Percentiles rank a stretch among this genome's conserved stretches.
phyloP scores from a whole-genome alignment of 2,113 vertebrate genomes.

The Perca schrenkii region DNA sequence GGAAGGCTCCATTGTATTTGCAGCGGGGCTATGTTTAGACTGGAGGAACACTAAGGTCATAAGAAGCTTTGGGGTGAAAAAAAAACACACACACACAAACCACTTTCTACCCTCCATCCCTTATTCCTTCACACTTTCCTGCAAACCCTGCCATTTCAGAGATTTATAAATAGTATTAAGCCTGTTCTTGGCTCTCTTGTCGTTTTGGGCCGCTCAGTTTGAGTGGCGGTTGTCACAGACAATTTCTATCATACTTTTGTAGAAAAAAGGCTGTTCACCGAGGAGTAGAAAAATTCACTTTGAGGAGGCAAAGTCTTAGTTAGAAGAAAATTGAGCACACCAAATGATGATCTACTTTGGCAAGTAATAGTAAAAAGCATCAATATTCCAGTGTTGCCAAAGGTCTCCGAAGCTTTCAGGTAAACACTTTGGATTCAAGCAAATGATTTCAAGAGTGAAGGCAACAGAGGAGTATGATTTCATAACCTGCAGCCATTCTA shows the following conservation, averaged over 20 bases:
- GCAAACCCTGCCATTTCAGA: slow-evolving; percentile 80
- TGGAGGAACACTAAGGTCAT: slow-evolving; percentile 76
- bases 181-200: slow-evolving; percentile 79
- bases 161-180: slow-evolving; percentile 85
- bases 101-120: slow-evolving; percentile 71
- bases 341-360: slow-evolving; percentile 66
- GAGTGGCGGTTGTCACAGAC: slow-evolving; percentile 83
- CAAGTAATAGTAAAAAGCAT: slow-evolving; percentile 58
- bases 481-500: slow-evolving; percentile 22
- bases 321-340: slow-evolving; percentile 63
- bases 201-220: slow-evolving; percentile 77
- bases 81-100: slow-evolving; percentile 39
- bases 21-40: slow-evolving; percentile 75
- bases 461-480: neutral
- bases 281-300: slow-evolving; percentile 69
- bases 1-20: slow-evolving; percentile 53
- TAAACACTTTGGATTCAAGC: slow-evolving; percentile 32
- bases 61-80: slow-evolving; percentile 79
- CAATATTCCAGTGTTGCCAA: slow-evolving; percentile 53
- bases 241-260: slow-evolving; percentile 81
- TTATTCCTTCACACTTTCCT: slow-evolving; percentile 80
- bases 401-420: slow-evolving; percentile 47
- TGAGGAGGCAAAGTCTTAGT: slow-evolving; percentile 69
- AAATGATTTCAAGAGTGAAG: slow-evolving; percentile 25
- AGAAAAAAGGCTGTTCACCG: slow-evolving; percentile 61